Evolutionary conservation across 2,888 invertebrate genomes (phyloP), one percentile per base, ranked within the genome.

Genomic region (Thymelicus sylvestris): DNA sequence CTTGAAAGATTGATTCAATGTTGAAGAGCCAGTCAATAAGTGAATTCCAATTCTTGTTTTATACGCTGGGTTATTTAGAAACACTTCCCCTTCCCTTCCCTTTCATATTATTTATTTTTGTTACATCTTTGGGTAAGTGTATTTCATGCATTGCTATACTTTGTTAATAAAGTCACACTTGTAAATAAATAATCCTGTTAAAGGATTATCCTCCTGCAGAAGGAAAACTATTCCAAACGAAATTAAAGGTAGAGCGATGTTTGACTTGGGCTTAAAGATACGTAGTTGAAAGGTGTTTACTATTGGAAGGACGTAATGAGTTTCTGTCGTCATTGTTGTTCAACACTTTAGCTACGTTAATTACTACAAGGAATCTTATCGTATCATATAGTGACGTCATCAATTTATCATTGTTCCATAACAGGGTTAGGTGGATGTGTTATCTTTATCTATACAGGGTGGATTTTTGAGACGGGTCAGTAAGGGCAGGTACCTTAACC

Each of bases 231-330:
- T 65, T 19, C 13, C 50, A 39, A 65, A 41, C 65, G 41, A 65
- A 55, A 65, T 66, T 41, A 66, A 66, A 66, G 57, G 44, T 55
- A 65, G 52, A 66, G 57, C 57, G 57, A 66, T 59, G 66, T 66
- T 57, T 57, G 59, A 57, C 47, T 66, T 57, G 57, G 44, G 47
- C 38, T 59, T 66, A 48, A 44, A 59, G 55, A 44, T 24, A 66
- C 59, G 55, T 55, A 66, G 55, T 50, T 15, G 66, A 47, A 66
- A 66, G 66, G 67, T 62, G 48, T 67, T 67, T 60, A 60, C 39
- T 60, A 47, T 38, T 60, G 67, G 50, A 39, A 60, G 48, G 47
- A 67, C 67, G 67, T 67, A 67, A 67, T 67, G 59, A 67, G 67
- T 67, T 67, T 48, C 67, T 39, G 67, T 39, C 48, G 60, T 60